A percentile compares a stretch with the other conserved stretches of the same genome.
phyloP scores from a whole-genome alignment of 2,797 vertebrate species.

The Benthosema pterotum region DNA sequence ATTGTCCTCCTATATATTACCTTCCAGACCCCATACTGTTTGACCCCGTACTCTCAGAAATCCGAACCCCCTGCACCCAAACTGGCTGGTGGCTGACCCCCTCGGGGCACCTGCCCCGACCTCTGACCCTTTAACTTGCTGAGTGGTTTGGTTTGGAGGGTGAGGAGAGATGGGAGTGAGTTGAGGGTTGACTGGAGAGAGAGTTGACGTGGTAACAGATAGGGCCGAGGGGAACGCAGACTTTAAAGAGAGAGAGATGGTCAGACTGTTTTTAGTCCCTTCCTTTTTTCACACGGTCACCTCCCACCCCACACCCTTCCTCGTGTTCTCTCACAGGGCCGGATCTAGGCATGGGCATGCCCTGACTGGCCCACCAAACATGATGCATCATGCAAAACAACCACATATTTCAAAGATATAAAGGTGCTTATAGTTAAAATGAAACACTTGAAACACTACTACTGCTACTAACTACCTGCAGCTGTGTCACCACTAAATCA shows the following conservation, averaged over 20 bases:
- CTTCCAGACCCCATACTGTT: constrained; percentile 30
- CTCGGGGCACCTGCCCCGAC: constrained; percentile 79
- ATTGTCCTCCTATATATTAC: constrained; percentile 40
- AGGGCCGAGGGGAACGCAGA: constrained; percentile 44
- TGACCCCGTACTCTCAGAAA: constrained; percentile 68
- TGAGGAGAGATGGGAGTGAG: constrained; percentile 49
- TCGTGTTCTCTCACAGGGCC: no score
- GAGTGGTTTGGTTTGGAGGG: constrained; percentile 73
- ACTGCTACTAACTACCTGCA: no score
- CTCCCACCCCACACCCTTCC: background rate
- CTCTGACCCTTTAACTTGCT: constrained; percentile 69
- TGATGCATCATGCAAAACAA: no score
- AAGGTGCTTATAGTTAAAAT: no score
- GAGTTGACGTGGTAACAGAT: constrained; percentile 68
- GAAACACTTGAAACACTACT: no score
- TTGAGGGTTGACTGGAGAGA: constrained; percentile 40
- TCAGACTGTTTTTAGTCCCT: constrained; percentile 34
- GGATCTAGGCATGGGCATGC: no score
- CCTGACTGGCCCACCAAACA: no score
- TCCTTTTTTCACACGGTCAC: constrained; percentile 13
- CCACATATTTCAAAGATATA: no score
- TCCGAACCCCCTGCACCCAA: constrained; percentile 63
- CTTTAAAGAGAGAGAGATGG: constrained; percentile 53
- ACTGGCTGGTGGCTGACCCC: constrained; percentile 51
- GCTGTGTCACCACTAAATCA: no score